These are phyloP conservation scores for Torymus tubicola DNA, from an alignment of 2,888 invertebrate species.

Conservation along the genomic window DNA sequence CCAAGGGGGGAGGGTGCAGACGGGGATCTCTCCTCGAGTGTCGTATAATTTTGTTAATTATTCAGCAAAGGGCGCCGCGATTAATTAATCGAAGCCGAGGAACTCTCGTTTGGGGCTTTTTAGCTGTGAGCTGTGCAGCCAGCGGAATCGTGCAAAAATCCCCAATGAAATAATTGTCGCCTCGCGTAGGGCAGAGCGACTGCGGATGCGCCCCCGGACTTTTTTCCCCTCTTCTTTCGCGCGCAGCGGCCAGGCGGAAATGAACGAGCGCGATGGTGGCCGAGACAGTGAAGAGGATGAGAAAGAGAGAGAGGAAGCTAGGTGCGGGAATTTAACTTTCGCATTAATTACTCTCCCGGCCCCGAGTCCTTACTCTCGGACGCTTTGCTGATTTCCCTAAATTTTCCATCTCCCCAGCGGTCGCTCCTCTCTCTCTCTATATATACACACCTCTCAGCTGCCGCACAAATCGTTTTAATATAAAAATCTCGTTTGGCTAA, in stretches of 20 bases:
- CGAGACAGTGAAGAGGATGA: conserved; percentile 32
- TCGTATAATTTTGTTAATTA: conserved; percentile 69
- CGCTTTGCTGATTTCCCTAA: conserved; percentile 23
- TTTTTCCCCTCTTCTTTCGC: neutral
- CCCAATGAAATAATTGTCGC: conserved; percentile 65
- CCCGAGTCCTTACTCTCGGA: conserved; percentile 21
- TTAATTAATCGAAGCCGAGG: conserved; percentile 67
- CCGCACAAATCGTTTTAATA: conserved; percentile 42
- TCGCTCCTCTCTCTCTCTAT: too few relatives aligned
- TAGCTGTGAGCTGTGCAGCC: neutral
- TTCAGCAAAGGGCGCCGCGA: conserved; percentile 62
- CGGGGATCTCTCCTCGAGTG: neutral
- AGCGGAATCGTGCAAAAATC: conserved; percentile 62
- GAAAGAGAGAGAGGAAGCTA: conserved; percentile 4
- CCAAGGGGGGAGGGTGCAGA: too few relatives aligned
- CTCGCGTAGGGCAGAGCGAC: neutral
- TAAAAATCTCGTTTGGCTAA: conserved; percentile 37
- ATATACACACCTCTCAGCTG: neutral
- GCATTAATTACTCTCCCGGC: conserved; percentile 61
- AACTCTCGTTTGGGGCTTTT: conserved; percentile 21
- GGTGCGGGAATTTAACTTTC: conserved; percentile 59
- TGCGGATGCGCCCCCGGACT: neutral
- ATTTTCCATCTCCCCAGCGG: conserved; percentile 13
- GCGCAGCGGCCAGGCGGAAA: conserved; percentile 19
- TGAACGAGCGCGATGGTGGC: conserved; percentile 13